Evolutionary conservation across 2,113 vertebrate genomes (phyloP).

Genomic region (Poeciliopsis turrubarensis): DNA sequence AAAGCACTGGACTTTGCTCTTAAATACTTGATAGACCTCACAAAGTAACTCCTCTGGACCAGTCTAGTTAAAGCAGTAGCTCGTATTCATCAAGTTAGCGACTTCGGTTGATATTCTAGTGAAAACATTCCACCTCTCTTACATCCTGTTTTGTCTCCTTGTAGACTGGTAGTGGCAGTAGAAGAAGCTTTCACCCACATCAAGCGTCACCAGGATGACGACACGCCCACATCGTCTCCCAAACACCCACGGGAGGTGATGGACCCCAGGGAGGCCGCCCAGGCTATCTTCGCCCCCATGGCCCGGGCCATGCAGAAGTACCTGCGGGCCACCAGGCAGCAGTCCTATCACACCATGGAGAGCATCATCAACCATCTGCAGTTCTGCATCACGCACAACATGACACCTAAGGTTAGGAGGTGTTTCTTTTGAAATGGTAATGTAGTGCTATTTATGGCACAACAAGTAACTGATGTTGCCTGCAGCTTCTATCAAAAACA

Average conservation of each 20-base stretch:
- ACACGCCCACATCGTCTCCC: conserved; percentile 63
- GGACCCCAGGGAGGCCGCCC: conserved; percentile 93
- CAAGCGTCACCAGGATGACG: conserved; percentile 89
- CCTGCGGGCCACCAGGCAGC: conserved; percentile 92
- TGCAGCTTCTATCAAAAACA: no score
- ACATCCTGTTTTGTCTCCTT: background rate
- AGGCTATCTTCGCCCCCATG: conserved; percentile 96
- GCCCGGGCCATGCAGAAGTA: conserved; percentile 97
- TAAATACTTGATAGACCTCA: background rate
- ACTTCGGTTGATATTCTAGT: background rate
- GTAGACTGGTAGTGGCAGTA: conserved; percentile 91
- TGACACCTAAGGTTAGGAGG: conserved; percentile 88
- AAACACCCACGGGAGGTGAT: conserved; percentile 91
- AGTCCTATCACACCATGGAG: conserved; percentile 96
- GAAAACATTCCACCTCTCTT: background rate
- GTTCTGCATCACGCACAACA: conserved; percentile 95
- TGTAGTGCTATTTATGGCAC: no score
- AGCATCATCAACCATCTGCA: conserved; percentile 94
- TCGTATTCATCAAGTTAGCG: background rate
- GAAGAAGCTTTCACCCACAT: conserved; percentile 97
- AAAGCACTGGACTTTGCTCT: background rate
- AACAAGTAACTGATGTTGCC: no score
- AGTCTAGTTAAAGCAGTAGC: background rate
- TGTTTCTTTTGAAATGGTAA: background rate
- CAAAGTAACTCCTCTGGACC: background rate